Percentiles rank a stretch among this genome's conserved stretches.
Evolutionary conservation across 1,140 invertebrate species (phyloP).

Genomic region (Lordiphosa stackelbergi): DNA sequence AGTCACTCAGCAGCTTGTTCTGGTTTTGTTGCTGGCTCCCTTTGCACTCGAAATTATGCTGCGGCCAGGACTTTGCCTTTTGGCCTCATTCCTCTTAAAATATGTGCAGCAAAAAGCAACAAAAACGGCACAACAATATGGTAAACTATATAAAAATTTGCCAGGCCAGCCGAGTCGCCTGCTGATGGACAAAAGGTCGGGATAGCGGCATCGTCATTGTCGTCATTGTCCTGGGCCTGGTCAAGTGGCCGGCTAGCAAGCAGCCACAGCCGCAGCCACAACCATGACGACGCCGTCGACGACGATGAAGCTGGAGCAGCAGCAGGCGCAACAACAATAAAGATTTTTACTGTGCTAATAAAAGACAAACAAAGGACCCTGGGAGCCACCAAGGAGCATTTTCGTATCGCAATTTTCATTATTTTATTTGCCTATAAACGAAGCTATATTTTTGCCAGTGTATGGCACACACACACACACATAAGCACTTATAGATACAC

Average conservation of each 20-base stretch:
- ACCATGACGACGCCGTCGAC: conserved; percentile 22
- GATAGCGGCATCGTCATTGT: conserved; percentile 66
- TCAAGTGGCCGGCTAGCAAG: conserved; percentile 57
- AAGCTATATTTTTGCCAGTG: conserved; percentile 64
- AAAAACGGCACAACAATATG: conserved; percentile 62
- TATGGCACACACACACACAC: conserved; percentile 22
- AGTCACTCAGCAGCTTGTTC: conserved; percentile 47
- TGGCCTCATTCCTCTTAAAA: conserved; percentile 59
- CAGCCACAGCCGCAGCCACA: conserved; percentile 17
- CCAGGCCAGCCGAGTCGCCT: conserved; percentile 14
- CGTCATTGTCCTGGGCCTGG: conserved; percentile 64
- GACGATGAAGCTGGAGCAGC: conserved; percentile 17
- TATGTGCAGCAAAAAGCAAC: conserved; percentile 50
- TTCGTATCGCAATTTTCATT: conserved; percentile 73
- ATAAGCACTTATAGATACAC: conserved; percentile 17
- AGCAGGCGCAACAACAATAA: conserved; percentile 39
- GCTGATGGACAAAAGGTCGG: conserved; percentile 64
- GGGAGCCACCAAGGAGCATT: conserved; percentile 43
- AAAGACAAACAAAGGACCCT: conserved; percentile 73
- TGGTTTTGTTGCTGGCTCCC: conserved; percentile 23
- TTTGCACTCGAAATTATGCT: conserved; percentile 63
- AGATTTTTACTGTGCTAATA: conserved; percentile 75
- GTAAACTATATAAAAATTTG: conserved; percentile 73
- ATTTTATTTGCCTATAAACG: conserved; percentile 77
- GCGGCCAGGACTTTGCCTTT: conserved; percentile 64